Evolutionary conservation across 2,113 vertebrate genomes (phyloP).

Genomic region (Hipposideros armiger): DNA sequence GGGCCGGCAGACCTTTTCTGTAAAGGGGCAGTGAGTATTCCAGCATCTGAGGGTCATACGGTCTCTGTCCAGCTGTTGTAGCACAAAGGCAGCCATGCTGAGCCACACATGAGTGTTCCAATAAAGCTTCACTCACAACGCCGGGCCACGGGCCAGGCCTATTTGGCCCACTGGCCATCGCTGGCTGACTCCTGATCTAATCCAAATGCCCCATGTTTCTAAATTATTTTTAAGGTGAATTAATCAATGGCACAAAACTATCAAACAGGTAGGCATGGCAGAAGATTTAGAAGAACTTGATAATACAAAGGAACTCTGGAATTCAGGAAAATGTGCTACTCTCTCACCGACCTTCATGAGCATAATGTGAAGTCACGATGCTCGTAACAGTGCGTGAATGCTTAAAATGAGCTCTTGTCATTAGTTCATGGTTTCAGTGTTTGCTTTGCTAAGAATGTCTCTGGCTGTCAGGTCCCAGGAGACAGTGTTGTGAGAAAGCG

Average conservation of each 20-base stretch:
- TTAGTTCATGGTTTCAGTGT: neutral
- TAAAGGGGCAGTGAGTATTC: neutral
- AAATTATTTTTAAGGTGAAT: neutral
- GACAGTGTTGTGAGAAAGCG: neutral
- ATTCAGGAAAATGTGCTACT: neutral
- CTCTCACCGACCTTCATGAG: neutral
- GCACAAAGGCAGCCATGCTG: neutral
- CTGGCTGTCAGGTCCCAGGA: too few species aligned
- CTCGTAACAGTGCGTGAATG: fast-evolving
- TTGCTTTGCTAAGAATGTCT: neutral
- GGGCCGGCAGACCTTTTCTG: too few species aligned
- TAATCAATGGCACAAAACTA: neutral
- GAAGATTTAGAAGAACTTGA: too few species aligned
- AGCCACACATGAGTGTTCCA: neutral
- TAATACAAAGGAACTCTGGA: neutral
- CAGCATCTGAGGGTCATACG: fast-evolving
- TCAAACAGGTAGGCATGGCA: fast-evolving
- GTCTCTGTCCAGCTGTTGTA: fast-evolving
- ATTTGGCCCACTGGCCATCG: neutral
- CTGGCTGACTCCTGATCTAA: neutral
- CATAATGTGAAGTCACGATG: too few species aligned
- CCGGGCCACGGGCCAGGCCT: fast-evolving
- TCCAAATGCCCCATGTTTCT: fast-evolving
- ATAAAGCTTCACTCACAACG: neutral
- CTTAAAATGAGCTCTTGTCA: neutral